Conservation (phyloP, 2,797 vertebrate species). For the Tiaroga cobitis region DNA sequence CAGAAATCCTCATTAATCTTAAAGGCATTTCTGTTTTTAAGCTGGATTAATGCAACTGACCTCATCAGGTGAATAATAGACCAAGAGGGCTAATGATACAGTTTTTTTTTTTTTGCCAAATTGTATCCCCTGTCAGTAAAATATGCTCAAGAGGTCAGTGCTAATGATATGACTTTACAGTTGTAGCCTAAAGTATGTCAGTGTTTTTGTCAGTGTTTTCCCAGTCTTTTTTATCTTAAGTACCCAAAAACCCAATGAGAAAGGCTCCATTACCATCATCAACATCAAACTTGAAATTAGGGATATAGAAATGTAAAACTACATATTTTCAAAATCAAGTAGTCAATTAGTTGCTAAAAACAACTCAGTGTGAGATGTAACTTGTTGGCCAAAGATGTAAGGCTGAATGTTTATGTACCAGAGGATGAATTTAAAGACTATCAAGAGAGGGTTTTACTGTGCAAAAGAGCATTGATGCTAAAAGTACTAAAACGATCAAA, state of each 20-base stretch:
- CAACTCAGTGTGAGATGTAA: neutral
- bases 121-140: neutral
- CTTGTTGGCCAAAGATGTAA: neutral
- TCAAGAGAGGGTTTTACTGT: neutral
- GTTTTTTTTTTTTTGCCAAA: neutral
- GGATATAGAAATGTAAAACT: neutral
- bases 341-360: neutral
- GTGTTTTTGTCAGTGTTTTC: too few species aligned
- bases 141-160: neutral
- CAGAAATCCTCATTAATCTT: slow-evolving; percentile 28
- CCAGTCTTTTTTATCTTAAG: too few species aligned
- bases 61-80: neutral
- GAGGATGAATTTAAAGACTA: neutral
- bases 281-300: slow-evolving; percentile 6
- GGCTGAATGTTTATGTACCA: neutral
- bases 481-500: neutral
- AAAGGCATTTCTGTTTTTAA: neutral
- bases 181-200: neutral
- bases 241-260: neutral
- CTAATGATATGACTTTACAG: slow-evolving; percentile 22
- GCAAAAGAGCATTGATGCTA: neutral
- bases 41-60: neutral
- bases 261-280: too few species aligned
- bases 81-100: neutral
- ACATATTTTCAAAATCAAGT: neutral